Percentiles rank a stretch among this genome's conserved stretches.
phyloP scores from a whole-genome alignment of 2,113 vertebrate species.

The Megaleporinus macrocephalus region DNA sequence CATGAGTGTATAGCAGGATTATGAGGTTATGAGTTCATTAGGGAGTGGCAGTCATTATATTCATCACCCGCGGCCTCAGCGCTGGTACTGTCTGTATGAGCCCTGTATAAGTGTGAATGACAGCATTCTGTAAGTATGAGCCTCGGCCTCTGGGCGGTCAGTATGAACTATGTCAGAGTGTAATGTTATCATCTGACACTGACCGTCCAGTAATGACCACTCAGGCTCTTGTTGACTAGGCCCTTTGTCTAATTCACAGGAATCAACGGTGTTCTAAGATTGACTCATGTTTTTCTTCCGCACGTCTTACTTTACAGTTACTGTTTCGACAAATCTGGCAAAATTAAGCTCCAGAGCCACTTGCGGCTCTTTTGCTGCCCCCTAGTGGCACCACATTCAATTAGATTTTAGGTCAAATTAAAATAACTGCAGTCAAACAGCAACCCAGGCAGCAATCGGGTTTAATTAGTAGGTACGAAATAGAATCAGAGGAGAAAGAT shows the following conservation, averaged over 20 bases:
- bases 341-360: too few species aligned
- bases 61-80: neutral
- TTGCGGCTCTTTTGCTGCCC: too few species aligned
- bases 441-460: too few species aligned
- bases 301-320: neutral
- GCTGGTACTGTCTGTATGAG: neutral
- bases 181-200: neutral
- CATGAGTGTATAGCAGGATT: neutral
- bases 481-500: too few species aligned
- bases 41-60: neutral
- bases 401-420: too few species aligned
- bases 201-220: neutral
- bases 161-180: neutral
- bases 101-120: neutral
- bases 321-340: too few species aligned
- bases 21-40: neutral
- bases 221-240: neutral
- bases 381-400: too few species aligned
- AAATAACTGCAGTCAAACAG: too few species aligned
- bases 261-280: neutral
- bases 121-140: neutral
- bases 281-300: too few species aligned
- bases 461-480: too few species aligned
- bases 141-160: neutral
- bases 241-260: neutral